phyloP scores from a whole-genome alignment of 2,797 vertebrate genomes.

The Rhinatrema bivittatum region DNA sequence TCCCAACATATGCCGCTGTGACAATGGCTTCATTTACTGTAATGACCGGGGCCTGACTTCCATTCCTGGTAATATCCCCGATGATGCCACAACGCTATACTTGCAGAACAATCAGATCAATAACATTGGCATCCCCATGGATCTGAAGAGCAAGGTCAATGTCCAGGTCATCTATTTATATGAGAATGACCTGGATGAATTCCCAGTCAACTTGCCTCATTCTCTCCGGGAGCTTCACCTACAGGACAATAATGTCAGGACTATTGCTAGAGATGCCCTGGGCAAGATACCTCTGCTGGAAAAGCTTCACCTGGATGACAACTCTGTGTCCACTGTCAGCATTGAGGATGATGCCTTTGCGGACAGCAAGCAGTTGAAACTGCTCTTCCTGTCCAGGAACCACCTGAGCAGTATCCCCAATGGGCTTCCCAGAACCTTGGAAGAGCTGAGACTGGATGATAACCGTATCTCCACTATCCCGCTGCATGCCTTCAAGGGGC shows the following conservation, averaged over 20 bases:
- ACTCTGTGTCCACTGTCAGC: conserved; percentile 88
- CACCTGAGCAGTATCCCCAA: conserved; percentile 91
- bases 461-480: conserved; percentile 94
- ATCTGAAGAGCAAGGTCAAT: conserved; percentile 62
- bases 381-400: conserved; percentile 89
- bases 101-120: conserved; percentile 94
- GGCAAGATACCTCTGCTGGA: conserved; percentile 82
- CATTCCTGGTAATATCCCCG: conserved; percentile 76
- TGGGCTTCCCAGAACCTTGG: conserved; percentile 81
- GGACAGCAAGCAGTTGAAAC: conserved; percentile 69
- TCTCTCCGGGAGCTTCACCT: conserved; percentile 86
- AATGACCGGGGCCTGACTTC: conserved; percentile 86
- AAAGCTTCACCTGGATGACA: conserved; percentile 88
- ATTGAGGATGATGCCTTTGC: conserved; percentile 91
- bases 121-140: conserved; percentile 79
- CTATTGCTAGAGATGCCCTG: conserved; percentile 70
- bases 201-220: conserved; percentile 79
- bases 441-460: conserved; percentile 87
- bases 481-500: conserved; percentile 76
- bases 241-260: conserved; percentile 90
- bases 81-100: conserved; percentile 82
- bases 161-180: conserved; percentile 91
- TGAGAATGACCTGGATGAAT: conserved; percentile 84
- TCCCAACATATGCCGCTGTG: conserved; percentile 83
- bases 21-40: conserved; percentile 89